Evolutionary conservation across 2,113 vertebrate species (phyloP).

Genomic region (Hippocampus guttulatus): DNA sequence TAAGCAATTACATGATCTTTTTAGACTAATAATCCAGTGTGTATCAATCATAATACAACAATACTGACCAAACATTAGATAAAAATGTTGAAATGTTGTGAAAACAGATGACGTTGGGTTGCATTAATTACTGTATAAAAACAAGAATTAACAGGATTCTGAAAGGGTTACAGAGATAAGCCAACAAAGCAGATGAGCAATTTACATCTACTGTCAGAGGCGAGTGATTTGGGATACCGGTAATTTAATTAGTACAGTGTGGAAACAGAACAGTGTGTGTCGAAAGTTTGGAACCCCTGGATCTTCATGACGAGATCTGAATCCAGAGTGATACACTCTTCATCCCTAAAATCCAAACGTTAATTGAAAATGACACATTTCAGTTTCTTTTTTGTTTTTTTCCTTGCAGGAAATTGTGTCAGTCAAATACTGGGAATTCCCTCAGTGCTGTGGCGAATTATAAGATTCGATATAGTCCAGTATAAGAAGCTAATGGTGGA

Average conservation of each 20-base stretch:
- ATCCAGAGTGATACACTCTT: background rate
- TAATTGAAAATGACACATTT: background rate
- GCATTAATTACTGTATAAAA: no score
- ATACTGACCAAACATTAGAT: background rate
- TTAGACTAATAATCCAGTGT: background rate
- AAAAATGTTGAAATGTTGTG: background rate
- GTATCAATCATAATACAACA: background rate
- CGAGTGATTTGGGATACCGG: background rate
- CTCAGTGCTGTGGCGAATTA: slow-evolving; percentile 17
- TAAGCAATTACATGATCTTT: background rate
- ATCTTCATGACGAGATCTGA: background rate
- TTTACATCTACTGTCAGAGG: background rate
- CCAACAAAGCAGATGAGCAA: background rate
- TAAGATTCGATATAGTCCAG: slow-evolving; percentile 31
- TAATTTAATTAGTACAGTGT: background rate
- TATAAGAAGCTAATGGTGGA: slow-evolving; percentile 24
- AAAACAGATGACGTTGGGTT: background rate
- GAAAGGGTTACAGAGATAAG: background rate
- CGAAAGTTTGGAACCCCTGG: background rate
- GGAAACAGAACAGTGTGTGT: background rate
- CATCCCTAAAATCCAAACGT: background rate
- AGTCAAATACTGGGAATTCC: background rate
- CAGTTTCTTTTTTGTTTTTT: background rate
- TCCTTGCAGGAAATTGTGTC: background rate
- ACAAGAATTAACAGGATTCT: no score